Conservation (phyloP, 1,140 invertebrate species). For the Oedothorax gibbosus region DNA sequence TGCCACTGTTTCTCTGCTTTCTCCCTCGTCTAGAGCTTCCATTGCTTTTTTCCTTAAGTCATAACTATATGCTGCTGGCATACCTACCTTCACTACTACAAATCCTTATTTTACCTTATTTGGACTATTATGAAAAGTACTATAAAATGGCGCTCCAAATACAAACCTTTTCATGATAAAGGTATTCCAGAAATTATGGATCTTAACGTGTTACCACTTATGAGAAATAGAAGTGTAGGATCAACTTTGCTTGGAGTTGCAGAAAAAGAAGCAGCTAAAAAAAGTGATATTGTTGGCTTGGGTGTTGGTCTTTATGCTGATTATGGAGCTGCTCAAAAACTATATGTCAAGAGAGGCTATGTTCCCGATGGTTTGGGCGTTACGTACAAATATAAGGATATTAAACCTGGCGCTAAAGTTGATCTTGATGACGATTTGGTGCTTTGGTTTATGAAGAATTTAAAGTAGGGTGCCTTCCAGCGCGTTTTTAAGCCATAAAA, state of each 20-base stretch:
- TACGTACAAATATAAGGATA: not conserved
- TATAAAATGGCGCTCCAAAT: not conserved
- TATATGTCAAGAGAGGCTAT: not conserved
- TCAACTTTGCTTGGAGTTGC: not conserved
- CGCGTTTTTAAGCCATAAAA: not conserved
- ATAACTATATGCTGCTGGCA: too few species aligned
- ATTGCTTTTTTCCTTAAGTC: too few species aligned
- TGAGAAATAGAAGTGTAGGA: not conserved
- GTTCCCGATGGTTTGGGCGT: not conserved
- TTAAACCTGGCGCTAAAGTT: not conserved
- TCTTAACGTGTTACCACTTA: not conserved
- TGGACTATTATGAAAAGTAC: too few species aligned
- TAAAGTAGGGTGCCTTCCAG: too few species aligned
- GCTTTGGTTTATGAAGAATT: not conserved
- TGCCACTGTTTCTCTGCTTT: too few species aligned
- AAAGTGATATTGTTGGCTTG: not conserved
- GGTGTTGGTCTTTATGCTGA: not conserved
- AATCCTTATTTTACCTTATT: too few species aligned
- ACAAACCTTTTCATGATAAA: not conserved
- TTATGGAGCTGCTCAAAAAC: not conserved
- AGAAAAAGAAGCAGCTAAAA: constrained; percentile 3
- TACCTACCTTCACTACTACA: too few species aligned
- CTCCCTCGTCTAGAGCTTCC: too few species aligned
- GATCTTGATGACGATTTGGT: not conserved
- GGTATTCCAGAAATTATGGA: not conserved